A percentile compares a stretch with the other conserved stretches of the same genome.
These are phyloP conservation scores for Gymnogyps californianus DNA, from an alignment of 2,113 vertebrate species.

Conservation along the genomic window DNA sequence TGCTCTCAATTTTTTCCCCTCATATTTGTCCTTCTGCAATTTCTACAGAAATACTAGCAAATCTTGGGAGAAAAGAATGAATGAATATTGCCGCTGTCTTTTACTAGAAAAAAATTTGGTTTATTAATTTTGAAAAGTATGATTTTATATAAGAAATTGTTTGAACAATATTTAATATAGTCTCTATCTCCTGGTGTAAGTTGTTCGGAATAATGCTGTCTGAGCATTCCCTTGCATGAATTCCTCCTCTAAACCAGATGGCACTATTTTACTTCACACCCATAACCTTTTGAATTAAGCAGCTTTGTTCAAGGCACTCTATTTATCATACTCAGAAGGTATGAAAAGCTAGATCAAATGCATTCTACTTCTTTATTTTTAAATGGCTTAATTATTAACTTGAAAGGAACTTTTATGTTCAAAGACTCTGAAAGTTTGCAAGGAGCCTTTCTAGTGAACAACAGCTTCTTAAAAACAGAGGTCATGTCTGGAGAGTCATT, in stretches of 20 bases:
- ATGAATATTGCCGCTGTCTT: neutral
- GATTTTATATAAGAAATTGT: neutral
- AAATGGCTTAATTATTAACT: conserved; percentile 51
- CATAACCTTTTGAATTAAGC: neutral
- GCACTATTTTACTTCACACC: neutral
- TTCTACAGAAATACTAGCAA: neutral
- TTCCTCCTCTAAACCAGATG: conserved; percentile 16
- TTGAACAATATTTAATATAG: neutral
- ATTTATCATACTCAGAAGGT: neutral
- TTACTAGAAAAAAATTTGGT: neutral
- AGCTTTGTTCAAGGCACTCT: neutral
- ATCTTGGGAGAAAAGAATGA: neutral
- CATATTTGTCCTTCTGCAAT: neutral
- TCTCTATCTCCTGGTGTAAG: neutral
- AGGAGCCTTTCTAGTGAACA: neutral
- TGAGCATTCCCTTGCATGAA: neutral
- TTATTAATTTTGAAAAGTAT: neutral
- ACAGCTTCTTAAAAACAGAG: neutral
- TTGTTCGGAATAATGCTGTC: neutral
- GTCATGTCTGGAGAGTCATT: conserved; percentile 4
- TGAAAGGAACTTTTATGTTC: conserved; percentile 62
- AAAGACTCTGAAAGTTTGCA: conserved; percentile 8
- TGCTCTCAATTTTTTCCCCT: neutral
- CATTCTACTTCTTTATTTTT: neutral
- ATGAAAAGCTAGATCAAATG: conserved; percentile 44